Base-by-base conservation (phyloP, 2,888 invertebrate species). In the Drosophila neonasuta region DNA sequence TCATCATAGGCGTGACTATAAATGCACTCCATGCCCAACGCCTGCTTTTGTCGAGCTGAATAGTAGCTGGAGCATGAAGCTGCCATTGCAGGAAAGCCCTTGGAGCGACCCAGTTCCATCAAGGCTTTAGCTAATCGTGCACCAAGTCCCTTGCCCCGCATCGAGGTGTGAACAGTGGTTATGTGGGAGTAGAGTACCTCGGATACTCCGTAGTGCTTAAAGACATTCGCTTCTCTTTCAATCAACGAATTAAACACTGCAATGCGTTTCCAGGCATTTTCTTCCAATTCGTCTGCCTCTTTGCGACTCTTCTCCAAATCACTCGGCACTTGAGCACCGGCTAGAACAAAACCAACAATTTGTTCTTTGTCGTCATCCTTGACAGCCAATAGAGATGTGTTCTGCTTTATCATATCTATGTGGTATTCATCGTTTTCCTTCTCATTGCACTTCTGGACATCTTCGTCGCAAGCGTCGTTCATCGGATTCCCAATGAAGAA, bases 1-100 rank as follows among this genome's bases (percentile, higher is more conserved):
- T 84, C 78, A 2, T 41, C 61, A 58, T 82, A 89, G 20, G 58
- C 50, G 17, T 64, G 55, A 0, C 74, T 63, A 10, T 67, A 68
- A 4, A 88, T 62, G 15, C 63, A 68, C 4, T 84, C 74, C 87
- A 89, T 81, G 5, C 74, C 62, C 10, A 86, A 57, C 3, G 65
- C 67, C 55, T 84, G 64, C 34, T 86, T 85, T 7, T 88, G 74
- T 1, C 80, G 74, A 0, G 79, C 82, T 7, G 88, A 86, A 57
- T 79, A 88, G 11, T 70, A 71, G 68, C 88, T 88, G 2, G 84
- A 66, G 60, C 86, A 89, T 54, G 80, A 81, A 29, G 74, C 78
- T 1, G 66, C 20, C 44, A 81, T 76, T 1, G 83, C 10, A 2
- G 77, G 72, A 32, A 70, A 82, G 0, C 79, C 80, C 44, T 81